Evolutionary conservation across 1,140 invertebrate species (phyloP).

Genomic region (Sycophila sp.): DNA sequence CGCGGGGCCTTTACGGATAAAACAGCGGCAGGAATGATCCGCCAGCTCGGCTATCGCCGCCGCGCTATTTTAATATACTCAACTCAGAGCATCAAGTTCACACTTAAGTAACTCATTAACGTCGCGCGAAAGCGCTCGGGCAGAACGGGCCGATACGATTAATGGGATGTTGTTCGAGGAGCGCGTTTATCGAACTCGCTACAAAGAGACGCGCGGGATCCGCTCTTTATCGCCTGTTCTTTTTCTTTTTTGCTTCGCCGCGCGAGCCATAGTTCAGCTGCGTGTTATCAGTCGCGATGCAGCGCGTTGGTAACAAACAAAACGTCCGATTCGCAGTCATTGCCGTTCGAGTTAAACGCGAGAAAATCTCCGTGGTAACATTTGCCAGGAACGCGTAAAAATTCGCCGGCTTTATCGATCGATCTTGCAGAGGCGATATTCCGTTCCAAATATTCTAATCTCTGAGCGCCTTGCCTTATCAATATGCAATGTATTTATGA

Average conservation of each 20-base stretch:
- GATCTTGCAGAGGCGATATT: neutral
- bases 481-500: neutral
- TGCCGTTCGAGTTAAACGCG: no score
- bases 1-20: no score
- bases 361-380: no score
- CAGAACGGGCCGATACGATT: no score
- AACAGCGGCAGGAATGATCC: no score
- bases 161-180: no score
- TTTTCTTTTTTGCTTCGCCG: slow-evolving; percentile 18
- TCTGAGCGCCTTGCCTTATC: slow-evolving; percentile 1
- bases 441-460: slow-evolving; percentile 15
- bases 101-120: no score
- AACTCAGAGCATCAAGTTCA: no score
- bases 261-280: slow-evolving; percentile 17
- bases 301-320: slow-evolving; percentile 5
- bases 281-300: slow-evolving; percentile 23
- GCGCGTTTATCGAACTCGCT: slow-evolving; percentile 22
- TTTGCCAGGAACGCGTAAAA: neutral
- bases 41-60: no score
- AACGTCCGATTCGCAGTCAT: neutral
- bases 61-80: no score
- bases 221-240: slow-evolving; percentile 22
- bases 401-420: neutral
- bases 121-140: no score
- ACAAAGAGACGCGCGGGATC: neutral